phyloP scores from a whole-genome alignment of 2,797 vertebrate species.

The Dallia pectoralis region DNA sequence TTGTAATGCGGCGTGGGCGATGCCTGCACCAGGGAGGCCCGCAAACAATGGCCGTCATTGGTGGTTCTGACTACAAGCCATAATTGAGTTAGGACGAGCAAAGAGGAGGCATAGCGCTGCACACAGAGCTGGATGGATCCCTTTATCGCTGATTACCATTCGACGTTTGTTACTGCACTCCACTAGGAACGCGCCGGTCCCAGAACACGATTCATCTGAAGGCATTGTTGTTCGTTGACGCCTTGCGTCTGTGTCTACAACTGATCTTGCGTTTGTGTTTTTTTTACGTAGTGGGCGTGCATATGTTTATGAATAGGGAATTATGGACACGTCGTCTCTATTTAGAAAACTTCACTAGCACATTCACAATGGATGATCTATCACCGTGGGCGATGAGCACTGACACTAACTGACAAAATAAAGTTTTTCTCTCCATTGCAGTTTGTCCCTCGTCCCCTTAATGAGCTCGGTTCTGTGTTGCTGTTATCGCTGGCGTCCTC shows the following conservation, averaged over 20 bases:
- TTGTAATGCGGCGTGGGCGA: slow-evolving; percentile 24
- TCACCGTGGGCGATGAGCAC: neutral
- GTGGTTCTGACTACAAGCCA: slow-evolving; percentile 38
- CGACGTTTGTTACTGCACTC: slow-evolving; percentile 37
- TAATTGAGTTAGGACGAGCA: slow-evolving; percentile 43
- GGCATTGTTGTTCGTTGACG: slow-evolving; percentile 19
- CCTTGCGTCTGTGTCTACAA: neutral
- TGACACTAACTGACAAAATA: neutral
- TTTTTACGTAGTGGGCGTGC: neutral
- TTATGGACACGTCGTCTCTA: neutral
- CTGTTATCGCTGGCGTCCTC: slow-evolving; percentile 46
- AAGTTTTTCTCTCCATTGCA: slow-evolving; percentile 43
- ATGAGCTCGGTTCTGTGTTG: slow-evolving; percentile 55
- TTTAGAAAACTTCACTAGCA: neutral
- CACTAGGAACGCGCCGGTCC: slow-evolving; percentile 7
- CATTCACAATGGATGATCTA: neutral
- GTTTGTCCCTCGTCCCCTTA: slow-evolving; percentile 48
- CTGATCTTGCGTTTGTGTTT: slow-evolving; percentile 2
- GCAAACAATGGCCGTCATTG: slow-evolving; percentile 54
- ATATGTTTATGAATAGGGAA: neutral
- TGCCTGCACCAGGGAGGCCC: slow-evolving; percentile 39
- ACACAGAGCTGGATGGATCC: slow-evolving; percentile 28
- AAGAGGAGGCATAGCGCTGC: slow-evolving; percentile 21
- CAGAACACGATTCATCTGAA: slow-evolving; percentile 17
- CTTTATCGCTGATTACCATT: slow-evolving; percentile 48